These are phyloP conservation scores for Meda fulgida DNA, from an alignment of 2,797 vertebrate genomes.

Conservation along the genomic window DNA sequence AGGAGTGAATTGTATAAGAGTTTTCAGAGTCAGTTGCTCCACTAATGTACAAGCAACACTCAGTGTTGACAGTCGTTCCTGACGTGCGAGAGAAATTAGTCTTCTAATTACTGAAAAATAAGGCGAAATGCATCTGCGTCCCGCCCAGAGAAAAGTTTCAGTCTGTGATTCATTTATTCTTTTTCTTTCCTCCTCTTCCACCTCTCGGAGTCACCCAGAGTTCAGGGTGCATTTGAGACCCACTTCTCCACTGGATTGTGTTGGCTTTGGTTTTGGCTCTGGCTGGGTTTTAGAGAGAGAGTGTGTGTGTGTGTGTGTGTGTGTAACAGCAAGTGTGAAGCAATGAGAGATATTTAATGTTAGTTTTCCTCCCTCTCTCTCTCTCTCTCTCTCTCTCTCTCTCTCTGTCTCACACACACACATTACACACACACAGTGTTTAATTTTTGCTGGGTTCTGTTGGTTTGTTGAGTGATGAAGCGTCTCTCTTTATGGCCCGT, in stretches of 20 bases:
- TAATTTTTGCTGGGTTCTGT: conserved; percentile 24
- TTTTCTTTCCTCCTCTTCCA: conserved; percentile 40
- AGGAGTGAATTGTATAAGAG: not conserved
- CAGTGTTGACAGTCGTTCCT: conserved; percentile 1
- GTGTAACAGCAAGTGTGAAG: conserved; percentile 2
- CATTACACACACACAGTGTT: conserved; percentile 2
- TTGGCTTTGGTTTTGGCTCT: conserved; percentile 53
- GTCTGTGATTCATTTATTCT: conserved; percentile 50
- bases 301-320: not conserved
- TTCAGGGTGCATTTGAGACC: conserved; percentile 55
- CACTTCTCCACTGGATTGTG: conserved; percentile 58
- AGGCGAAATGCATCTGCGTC: conserved; percentile 48
- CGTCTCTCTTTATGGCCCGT: conserved; percentile 29
- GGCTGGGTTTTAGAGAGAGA: conserved; percentile 21
- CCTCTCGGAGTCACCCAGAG: conserved; percentile 54
- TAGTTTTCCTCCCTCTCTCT: not conserved
- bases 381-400: not conserved
- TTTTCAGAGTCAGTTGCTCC: not conserved
- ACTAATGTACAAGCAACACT: not conserved
- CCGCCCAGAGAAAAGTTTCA: conserved; percentile 51
- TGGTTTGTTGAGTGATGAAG: conserved; percentile 44
- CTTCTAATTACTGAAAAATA: conserved; percentile 8
- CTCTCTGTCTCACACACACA: not conserved
- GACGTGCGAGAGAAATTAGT: conserved; percentile 7
- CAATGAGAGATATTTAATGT: conserved; percentile 31